A percentile compares a stretch with the other conserved stretches of the same genome.
Conservation (phyloP, 2,888 invertebrate species). For the Diaperis boleti region DNA sequence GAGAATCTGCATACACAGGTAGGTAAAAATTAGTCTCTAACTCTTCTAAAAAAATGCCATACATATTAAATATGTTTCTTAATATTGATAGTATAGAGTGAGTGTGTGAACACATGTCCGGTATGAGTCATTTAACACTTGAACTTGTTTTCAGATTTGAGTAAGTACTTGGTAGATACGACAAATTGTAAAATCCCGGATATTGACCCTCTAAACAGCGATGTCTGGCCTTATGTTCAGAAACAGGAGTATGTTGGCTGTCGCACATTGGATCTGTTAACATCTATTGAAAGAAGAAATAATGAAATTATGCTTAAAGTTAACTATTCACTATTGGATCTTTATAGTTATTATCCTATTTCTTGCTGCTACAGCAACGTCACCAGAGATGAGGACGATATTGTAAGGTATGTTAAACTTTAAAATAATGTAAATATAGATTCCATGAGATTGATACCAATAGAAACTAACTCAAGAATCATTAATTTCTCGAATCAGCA, state of each 20-base stretch:
- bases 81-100: too few species aligned
- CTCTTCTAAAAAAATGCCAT: too few species aligned
- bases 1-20: conserved; percentile 23
- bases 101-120: too few species aligned
- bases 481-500: too few species aligned
- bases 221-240: conserved; percentile 50
- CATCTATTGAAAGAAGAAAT: conserved; percentile 50
- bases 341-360: conserved; percentile 23
- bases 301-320: conserved; percentile 50
- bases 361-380: conserved; percentile 37
- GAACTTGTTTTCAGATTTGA: conserved; percentile 30
- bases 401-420: conserved; percentile 30
- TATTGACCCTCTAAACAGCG: conserved; percentile 53
- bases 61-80: too few species aligned
- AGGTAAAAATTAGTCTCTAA: background rate
- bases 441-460: too few species aligned
- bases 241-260: conserved; percentile 52
- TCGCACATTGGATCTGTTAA: conserved; percentile 49
- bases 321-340: conserved; percentile 46
- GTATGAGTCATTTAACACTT: background rate
- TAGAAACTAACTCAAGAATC: too few species aligned
- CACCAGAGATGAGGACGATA: conserved; percentile 32
- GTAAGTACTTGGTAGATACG: conserved; percentile 52
- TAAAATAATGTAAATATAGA: too few species aligned
- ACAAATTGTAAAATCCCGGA: conserved; percentile 55